Evolutionary conservation across 2,113 vertebrate genomes (phyloP).

Genomic region (Puffinus mauretanicus): DNA sequence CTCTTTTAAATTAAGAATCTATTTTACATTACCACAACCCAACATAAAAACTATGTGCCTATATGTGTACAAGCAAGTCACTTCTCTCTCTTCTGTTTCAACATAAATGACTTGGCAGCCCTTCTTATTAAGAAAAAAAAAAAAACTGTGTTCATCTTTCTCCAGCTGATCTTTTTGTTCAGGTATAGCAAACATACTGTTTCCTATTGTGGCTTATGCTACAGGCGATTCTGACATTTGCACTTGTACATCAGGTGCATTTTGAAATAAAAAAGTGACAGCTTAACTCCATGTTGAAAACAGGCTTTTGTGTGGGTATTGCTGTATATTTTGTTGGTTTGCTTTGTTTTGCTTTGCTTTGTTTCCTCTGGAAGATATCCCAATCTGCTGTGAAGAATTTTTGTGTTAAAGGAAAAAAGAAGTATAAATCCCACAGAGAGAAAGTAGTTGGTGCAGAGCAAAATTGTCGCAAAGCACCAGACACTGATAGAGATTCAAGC

Average conservation of each 20-base stretch:
- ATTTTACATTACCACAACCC: slow-evolving; percentile 13
- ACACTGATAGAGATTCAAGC: neutral
- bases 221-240: neutral
- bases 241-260: neutral
- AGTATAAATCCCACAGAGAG: neutral
- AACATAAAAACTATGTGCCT: neutral
- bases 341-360: neutral
- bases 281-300: neutral
- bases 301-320: neutral
- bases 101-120: neutral
- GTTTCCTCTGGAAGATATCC: neutral
- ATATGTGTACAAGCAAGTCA: neutral
- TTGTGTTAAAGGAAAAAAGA: neutral
- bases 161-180: neutral
- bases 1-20: slow-evolving; percentile 53
- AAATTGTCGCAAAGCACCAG: neutral
- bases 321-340: neutral
- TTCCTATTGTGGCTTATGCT: neutral
- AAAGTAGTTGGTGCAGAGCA: neutral
- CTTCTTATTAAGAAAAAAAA: neutral
- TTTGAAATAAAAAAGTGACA: neutral
- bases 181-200: neutral
- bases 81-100: neutral
- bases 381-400: neutral
- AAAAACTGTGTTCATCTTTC: neutral